These are phyloP conservation scores for Meganola albula DNA, from an alignment of 2,888 invertebrate genomes.

Conservation along the genomic window DNA sequence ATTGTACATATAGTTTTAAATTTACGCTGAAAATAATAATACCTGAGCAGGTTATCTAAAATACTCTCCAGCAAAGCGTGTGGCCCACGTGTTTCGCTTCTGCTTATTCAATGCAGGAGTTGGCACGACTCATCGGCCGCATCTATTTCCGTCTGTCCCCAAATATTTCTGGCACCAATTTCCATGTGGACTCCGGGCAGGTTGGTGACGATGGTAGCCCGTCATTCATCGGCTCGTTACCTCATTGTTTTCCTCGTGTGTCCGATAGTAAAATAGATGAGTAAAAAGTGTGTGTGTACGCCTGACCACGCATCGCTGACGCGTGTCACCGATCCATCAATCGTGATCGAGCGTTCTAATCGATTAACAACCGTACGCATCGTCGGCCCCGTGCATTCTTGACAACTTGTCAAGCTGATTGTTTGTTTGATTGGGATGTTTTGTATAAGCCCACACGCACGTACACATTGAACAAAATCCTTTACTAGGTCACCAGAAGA, in stretches of 20 bases:
- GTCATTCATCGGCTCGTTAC: slow-evolving; percentile 75
- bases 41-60: too few relatives aligned
- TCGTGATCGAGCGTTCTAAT: slow-evolving; percentile 64
- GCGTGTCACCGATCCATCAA: slow-evolving; percentile 67
- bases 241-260: slow-evolving; percentile 68
- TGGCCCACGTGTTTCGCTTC: slow-evolving; percentile 53
- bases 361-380: slow-evolving; percentile 55
- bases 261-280: slow-evolving; percentile 63
- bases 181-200: slow-evolving; percentile 51
- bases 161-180: slow-evolving; percentile 72
- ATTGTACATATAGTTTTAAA: too few relatives aligned
- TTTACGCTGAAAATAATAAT: too few relatives aligned
- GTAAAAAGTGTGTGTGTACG: slow-evolving; percentile 51
- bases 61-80: slow-evolving; percentile 39
- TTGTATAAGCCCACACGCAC: slow-evolving; percentile 10
- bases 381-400: slow-evolving; percentile 46
- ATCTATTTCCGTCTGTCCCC: slow-evolving; percentile 70
- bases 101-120: slow-evolving; percentile 53
- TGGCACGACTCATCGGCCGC: slow-evolving; percentile 61
- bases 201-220: slow-evolving; percentile 49
- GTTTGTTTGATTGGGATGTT: slow-evolving; percentile 32
- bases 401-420: slow-evolving; percentile 40
- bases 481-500: too few relatives aligned
- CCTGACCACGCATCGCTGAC: slow-evolving; percentile 43
- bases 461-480: too few relatives aligned